Conservation (phyloP, 2,888 invertebrate genomes). For the Megalurothrips usitatus region DNA sequence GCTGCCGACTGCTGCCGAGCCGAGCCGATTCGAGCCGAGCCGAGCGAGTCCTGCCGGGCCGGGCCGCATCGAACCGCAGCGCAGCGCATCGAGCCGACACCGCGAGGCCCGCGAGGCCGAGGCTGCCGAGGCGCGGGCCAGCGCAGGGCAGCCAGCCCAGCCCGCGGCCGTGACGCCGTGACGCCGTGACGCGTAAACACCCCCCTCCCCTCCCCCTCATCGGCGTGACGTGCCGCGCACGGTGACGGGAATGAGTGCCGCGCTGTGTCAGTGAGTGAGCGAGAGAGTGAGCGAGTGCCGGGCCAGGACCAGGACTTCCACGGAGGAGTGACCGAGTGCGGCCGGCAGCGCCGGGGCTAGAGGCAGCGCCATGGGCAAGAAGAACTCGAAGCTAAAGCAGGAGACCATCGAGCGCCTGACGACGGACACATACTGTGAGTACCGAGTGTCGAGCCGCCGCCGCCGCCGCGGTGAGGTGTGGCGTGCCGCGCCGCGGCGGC, state of each 20-base stretch:
- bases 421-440: slow-evolving; percentile 91
- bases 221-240: not conserved
- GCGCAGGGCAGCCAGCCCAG: no score
- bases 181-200: slow-evolving; percentile 2
- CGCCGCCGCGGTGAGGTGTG: not conserved
- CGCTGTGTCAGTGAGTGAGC: not conserved
- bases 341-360: not conserved
- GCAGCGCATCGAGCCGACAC: no score
- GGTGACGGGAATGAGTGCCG: not conserved
- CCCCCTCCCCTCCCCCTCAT: not conserved
- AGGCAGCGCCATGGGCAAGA: slow-evolving; percentile 78
- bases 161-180: no score
- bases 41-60: no score
- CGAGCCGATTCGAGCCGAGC: no score
- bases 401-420: slow-evolving; percentile 90
- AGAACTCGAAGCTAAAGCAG: slow-evolving; percentile 92
- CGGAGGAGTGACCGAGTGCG: not conserved
- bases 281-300: not conserved
- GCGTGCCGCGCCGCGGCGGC: not conserved
- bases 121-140: no score
- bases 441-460: slow-evolving; percentile 32
- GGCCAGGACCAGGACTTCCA: not conserved
- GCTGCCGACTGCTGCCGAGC: no score
- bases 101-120: no score
- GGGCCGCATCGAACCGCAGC: no score